phyloP scores from a whole-genome alignment of 2,797 vertebrate genomes.

The Acanthopagrus latus region DNA sequence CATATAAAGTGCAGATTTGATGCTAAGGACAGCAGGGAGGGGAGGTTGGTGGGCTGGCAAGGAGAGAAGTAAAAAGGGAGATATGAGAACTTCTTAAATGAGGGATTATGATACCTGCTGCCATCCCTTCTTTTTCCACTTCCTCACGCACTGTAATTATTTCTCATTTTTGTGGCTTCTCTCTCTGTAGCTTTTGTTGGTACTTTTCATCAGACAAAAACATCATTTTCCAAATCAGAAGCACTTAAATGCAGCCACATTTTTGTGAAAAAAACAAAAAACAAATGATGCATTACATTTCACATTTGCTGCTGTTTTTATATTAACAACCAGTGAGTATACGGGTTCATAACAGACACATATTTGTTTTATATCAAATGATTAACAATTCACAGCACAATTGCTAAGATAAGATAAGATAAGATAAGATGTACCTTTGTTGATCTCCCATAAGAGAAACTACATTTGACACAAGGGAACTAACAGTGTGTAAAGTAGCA shows the following conservation, averaged over 20 bases:
- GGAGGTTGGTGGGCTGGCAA: constrained; percentile 17
- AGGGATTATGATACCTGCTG: constrained; percentile 48
- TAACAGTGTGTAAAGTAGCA: too few species aligned
- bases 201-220: not conserved
- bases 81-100: constrained; percentile 52
- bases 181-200: constrained; percentile 19
- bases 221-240: constrained; percentile 28
- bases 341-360: not conserved
- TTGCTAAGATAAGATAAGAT: too few species aligned
- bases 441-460: too few species aligned
- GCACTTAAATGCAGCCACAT: not conserved
- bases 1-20: constrained; percentile 31
- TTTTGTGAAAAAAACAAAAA: not conserved
- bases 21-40: constrained; percentile 38
- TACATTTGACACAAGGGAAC: too few species aligned
- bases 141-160: constrained; percentile 50
- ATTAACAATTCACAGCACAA: not conserved
- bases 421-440: too few species aligned
- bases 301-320: constrained; percentile 11
- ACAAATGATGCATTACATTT: constrained; percentile 10
- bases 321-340: not conserved
- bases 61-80: constrained; percentile 37
- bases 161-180: constrained; percentile 39
- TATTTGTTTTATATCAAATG: not conserved
- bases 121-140: constrained; percentile 3